Evolutionary conservation across 2,888 invertebrate genomes (phyloP), one percentile per base, ranked within the genome.

Genomic region (Ptycholaimellus sp.): DNA sequence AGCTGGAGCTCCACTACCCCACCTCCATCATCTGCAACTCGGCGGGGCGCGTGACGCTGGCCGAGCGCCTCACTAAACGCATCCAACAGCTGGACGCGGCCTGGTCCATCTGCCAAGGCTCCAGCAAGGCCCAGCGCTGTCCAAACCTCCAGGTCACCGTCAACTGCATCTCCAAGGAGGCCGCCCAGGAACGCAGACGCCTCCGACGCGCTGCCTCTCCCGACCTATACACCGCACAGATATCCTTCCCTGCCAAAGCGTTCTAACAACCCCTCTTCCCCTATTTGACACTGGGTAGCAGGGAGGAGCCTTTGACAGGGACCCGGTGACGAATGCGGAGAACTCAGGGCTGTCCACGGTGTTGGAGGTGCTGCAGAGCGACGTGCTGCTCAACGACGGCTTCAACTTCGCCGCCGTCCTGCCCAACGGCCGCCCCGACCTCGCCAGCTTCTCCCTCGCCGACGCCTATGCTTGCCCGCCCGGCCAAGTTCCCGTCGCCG

Each of bases 11-110:
- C 76, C 68, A 81, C 48, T 87, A 87, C 76, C 83, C 85, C 43
- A 81, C 81, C 40, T 80, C 82, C n/a, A 82, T 85, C 2, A 72
- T 85, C 5, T 90, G 87, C 57, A 87, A 85, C 53, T 79, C 81
- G 59, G 85, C 85, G 19, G 85, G 85, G 1, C 82, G 83, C 62
- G 78, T 76, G 36, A 85, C 85, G 0, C 67, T 85, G 4, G 70
- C 78, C 33, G n/a, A n/a, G n/a, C n/a, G n/a, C n/a, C n/a, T n/a
- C n/a, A n/a, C n/a, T n/a, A n/a, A n/a, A n/a, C n/a, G n/a, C n/a
- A n/a, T n/a, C n/a, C n/a, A n/a, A n/a, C n/a, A n/a, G n/a, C n/a
- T n/a, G n/a, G n/a, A n/a, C n/a, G n/a, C n/a, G n/a, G n/a, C n/a
- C n/a, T n/a, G n/a, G n/a, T n/a, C n/a, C n/a, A n/a, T n/a, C n/a